Evolutionary conservation across 1,140 invertebrate genomes (phyloP), one percentile per base, ranked within the genome.

Genomic region (Hesperophylax magnus): DNA sequence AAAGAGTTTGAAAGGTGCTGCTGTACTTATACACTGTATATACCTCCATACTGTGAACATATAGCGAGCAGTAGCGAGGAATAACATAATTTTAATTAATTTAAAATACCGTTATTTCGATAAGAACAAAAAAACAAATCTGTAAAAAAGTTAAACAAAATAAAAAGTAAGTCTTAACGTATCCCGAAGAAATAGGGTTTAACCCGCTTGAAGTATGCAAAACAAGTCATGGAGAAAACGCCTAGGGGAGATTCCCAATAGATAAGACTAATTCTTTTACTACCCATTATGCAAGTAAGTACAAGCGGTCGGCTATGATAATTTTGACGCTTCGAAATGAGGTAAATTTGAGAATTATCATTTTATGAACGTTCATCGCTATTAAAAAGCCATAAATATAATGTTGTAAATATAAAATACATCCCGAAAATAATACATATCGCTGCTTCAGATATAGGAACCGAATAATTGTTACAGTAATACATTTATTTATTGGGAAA

Each of bases 201-300:
- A 74, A 22, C 8, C 20, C 17, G 52, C 71, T 27, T 74, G 18
- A 65, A 39, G 53, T 56, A 74, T 74, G 71, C 71, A 74, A 54
- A 74, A 74, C 71, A 74, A 61, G 74, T 34, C 27, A 47, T n/a
- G 54, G 47, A 60, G 54, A 61, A 76, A 75, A 61, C 31, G 71
- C 71, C 65, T 34, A 22, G 74, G 74, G 74, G 54, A 77, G 74
- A 77, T 77, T 39, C 9, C 27, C 56, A 39, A 17, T 31, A 77
- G 74, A 77, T 77, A 77, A 77, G 54, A 34, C 56, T 77, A 77
- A 77, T 77, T 77, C 58, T 77, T 77, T 77, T 77, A 77, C 54
- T 77, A 77, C 74, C 47, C 74, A 77, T 77, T 77, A 77, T 61
- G 39, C 56, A 61, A 77, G 34, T 24, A 61, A 9, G 69, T 53